Base-by-base conservation (phyloP, 2,888 invertebrate species). In the Scaptomyza caliginosa region DNA sequence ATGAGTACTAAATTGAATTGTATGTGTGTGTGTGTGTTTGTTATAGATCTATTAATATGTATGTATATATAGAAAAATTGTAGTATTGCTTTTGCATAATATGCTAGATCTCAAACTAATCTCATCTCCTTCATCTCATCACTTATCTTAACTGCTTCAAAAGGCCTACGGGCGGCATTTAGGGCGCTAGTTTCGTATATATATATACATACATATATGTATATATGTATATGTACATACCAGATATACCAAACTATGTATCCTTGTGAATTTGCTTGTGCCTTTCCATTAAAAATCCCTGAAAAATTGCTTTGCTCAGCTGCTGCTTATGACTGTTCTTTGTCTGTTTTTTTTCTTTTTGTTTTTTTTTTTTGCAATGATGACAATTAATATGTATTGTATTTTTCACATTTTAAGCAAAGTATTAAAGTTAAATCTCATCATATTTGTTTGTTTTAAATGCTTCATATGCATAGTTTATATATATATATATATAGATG, bases 81-180 rank as follows among this genome's bases (percentile, higher is more conserved):
- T 51, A 16, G 34, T 71, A 73, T 72, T 77, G 72, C 58, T 67
- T 60, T 23, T 55, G 42, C 63, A 59, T 74, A 62, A 23, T 36
- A 51, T 50, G 51, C 57, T 68, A 40, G 43, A 46, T 74, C 45
- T 49, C 38, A 23, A 24, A 19, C 30, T 30, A 21, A 48, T 21
- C 26, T 60, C 38, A 24, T 23, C 30, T 17, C 39, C 16, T 45
- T 56, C 43, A 42, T 38, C 7, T 56, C 43, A 42, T 38, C 7
- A 10, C 32, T 30, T 58, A 43, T 54, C 58, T 62, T 64, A 67
- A 45, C 69, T 67, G 65, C 60, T 72, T 72, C 65, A 73, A 65
- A 85, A 87, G 86, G 80, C 86, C 86, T 80, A 78, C 86, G 86
- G 86, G 86, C 86, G 86, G 86, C 80, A 82, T 81, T 75, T 67